phyloP scores from a whole-genome alignment of 2,888 invertebrate species.

The Agonopterix arenella region DNA sequence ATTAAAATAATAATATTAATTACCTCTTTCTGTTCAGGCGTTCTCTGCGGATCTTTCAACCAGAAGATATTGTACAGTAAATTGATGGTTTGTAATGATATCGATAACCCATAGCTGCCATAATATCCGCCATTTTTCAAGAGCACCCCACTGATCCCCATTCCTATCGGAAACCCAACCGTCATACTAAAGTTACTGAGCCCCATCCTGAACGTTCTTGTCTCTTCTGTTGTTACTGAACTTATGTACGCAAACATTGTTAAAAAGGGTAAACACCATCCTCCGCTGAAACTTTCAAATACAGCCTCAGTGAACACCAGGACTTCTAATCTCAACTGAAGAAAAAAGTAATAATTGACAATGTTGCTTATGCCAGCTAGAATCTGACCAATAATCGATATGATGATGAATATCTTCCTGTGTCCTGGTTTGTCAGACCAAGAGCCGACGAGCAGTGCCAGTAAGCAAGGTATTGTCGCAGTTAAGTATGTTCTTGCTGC shows the following conservation, averaged over 20 bases:
- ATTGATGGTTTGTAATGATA: constrained; percentile 80
- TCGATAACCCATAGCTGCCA: constrained; percentile 84
- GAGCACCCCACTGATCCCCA: constrained; percentile 87
- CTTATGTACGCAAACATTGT: constrained; percentile 89
- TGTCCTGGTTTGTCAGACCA: constrained; percentile 82
- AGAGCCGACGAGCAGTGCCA: constrained; percentile 87
- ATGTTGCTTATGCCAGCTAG: constrained; percentile 83
- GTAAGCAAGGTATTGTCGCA: constrained; percentile 83
- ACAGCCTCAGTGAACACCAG: constrained; percentile 84
- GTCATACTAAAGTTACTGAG: constrained; percentile 90
- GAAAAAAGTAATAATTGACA: constrained; percentile 84
- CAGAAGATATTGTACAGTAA: constrained; percentile 81
- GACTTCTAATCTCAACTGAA: constrained; percentile 83
- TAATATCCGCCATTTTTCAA: constrained; percentile 84
- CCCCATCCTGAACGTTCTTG: constrained; percentile 88
- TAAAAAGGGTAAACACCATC: constrained; percentile 89
- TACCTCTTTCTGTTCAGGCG: constrained; percentile 47
- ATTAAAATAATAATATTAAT: background rate
- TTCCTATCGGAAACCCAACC: constrained; percentile 91
- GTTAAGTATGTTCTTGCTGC: constrained; percentile 89
- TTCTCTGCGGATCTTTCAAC: constrained; percentile 78
- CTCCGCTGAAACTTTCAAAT: constrained; percentile 85
- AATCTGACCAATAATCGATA: constrained; percentile 84
- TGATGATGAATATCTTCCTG: constrained; percentile 84
- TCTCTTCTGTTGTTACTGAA: constrained; percentile 85